These are phyloP conservation scores for Bolinopsis microptera DNA, from an alignment of 37 sponge, comb jelly and placozoan species.

Conservation along the genomic window DNA sequence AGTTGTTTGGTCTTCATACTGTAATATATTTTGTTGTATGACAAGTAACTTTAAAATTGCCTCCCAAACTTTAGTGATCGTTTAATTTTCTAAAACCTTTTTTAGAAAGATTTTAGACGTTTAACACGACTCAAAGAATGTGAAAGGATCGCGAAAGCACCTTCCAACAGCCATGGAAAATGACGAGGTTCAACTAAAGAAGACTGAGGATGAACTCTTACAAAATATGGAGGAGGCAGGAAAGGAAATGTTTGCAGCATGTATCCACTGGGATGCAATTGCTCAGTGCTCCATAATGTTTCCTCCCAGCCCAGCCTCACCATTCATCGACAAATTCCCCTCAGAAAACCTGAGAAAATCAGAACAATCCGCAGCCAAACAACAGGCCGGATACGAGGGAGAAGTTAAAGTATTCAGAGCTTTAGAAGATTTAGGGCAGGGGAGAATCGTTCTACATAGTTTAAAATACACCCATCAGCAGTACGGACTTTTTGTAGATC, in stretches of 20 bases:
- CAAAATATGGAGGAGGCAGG: neutral
- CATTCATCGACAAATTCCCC: neutral
- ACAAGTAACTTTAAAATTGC: too few relatives aligned
- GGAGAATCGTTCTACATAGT: neutral
- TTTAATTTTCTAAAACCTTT: too few relatives aligned
- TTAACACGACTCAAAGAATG: too few relatives aligned
- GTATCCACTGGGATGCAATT: too few relatives aligned
- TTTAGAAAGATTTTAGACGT: too few relatives aligned
- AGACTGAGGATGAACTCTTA: slow-evolving; percentile 92
- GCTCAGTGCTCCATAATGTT: neutral
- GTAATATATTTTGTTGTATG: too few relatives aligned
- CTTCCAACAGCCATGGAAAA: too few relatives aligned
- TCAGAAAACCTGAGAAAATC: neutral
- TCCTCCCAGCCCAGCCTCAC: neutral
- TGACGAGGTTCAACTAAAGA: too few relatives aligned
- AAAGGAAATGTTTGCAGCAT: neutral
- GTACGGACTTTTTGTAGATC: neutral
- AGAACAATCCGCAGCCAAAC: neutral
- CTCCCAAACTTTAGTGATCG: too few relatives aligned
- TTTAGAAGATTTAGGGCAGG: neutral
- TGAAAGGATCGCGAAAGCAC: too few relatives aligned
- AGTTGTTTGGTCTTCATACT: too few relatives aligned
- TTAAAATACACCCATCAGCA: neutral
- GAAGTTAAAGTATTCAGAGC: neutral
- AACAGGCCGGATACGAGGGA: neutral